A percentile compares a stretch with the other conserved stretches of the same genome.
These are phyloP conservation scores for Drosophila subpulchrella DNA, from an alignment of 1,140 invertebrate species.

Conservation along the genomic window DNA sequence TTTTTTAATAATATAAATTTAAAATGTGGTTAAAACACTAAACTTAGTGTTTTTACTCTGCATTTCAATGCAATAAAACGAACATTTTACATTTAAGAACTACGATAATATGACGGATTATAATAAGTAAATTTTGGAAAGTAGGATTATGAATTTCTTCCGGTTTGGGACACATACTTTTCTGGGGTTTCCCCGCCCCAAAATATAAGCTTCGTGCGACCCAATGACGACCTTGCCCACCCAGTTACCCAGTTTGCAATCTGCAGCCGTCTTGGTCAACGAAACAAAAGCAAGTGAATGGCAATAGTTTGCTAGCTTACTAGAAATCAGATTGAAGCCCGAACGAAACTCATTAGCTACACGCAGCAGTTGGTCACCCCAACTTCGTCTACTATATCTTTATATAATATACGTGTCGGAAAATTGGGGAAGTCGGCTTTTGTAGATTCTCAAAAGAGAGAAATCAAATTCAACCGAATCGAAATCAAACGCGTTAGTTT, in stretches of 20 bases:
- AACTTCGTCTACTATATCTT: background rate
- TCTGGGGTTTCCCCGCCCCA: constrained; percentile 17
- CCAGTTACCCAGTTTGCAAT: constrained; percentile 24
- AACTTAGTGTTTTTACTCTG: too few relatives aligned
- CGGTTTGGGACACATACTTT: background rate
- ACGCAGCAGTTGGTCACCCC: constrained; percentile 53
- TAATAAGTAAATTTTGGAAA: background rate
- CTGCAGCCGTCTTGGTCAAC: constrained; percentile 19
- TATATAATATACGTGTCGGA: background rate
- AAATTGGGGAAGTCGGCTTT: constrained; percentile 15
- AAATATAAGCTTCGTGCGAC: background rate
- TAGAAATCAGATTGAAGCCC: constrained; percentile 13
- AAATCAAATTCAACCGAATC: background rate
- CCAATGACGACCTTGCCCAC: constrained; percentile 24
- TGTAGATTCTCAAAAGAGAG: constrained; percentile 1
- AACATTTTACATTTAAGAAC: background rate
- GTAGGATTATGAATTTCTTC: background rate
- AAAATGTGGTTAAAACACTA: too few relatives aligned
- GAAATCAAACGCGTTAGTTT: constrained; percentile 3
- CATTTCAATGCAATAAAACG: too few relatives aligned
- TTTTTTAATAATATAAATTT: too few relatives aligned
- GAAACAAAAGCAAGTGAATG: constrained; percentile 29
- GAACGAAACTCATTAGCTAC: constrained; percentile 56
- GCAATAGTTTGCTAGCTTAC: constrained; percentile 6
- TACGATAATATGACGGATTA: too few relatives aligned